Evolutionary conservation across 2,797 vertebrate species (phyloP).

Genomic region (Dicrostonyx torquatus): DNA sequence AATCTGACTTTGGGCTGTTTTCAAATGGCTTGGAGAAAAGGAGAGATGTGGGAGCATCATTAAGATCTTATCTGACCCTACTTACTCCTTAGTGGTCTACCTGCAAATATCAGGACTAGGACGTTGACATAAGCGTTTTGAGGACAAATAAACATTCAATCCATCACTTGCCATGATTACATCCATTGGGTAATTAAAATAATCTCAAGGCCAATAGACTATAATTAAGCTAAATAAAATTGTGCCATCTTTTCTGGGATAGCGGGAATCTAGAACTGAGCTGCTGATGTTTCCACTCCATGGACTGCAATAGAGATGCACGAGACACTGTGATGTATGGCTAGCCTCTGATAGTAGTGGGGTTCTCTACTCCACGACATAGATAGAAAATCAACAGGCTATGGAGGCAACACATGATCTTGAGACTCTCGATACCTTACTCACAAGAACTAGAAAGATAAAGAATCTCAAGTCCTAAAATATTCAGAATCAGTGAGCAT

Average conservation of each 20-base stretch:
- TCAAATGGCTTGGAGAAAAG: neutral
- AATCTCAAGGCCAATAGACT: neutral
- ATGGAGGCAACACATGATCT: neutral
- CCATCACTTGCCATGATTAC: neutral
- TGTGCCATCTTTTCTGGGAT: neutral
- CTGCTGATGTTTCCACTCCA: neutral
- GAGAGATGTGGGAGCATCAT: neutral
- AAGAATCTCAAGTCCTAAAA: neutral
- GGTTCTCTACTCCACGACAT: neutral
- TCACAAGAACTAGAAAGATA: neutral
- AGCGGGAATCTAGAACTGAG: neutral
- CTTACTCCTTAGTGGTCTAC: neutral
- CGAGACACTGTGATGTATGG: neutral
- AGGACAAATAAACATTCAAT: neutral
- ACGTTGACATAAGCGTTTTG: neutral
- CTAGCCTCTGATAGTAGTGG: neutral
- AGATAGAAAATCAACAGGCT: neutral
- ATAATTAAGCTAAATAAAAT: constrained; percentile 4
- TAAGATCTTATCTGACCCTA: neutral
- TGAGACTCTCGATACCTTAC: neutral
- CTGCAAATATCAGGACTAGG: neutral
- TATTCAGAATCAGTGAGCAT: neutral
- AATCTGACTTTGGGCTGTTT: neutral
- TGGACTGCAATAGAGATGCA: neutral
- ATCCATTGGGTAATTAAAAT: neutral